These are phyloP conservation scores for Labrus mixtus DNA, from an alignment of 2,113 vertebrate species.

Conservation along the genomic window DNA sequence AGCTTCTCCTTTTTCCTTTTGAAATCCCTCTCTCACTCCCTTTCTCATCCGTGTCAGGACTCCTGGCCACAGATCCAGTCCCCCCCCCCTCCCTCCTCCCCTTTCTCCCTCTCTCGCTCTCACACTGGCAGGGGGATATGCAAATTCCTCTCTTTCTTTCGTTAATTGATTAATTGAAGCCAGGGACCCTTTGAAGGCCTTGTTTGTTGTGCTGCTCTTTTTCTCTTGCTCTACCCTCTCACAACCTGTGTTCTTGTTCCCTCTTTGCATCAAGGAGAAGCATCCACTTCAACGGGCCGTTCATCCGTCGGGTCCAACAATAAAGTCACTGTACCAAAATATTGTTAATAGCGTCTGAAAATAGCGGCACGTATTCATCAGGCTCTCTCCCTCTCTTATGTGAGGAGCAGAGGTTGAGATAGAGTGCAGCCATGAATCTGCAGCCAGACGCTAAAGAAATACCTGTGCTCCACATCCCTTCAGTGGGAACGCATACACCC, in stretches of 20 bases:
- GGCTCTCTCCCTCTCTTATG: not conserved
- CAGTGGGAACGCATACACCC: not conserved
- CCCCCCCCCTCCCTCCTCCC: constrained; percentile 4
- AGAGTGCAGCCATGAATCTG: not conserved
- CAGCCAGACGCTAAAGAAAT: not conserved
- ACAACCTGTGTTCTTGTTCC: constrained; percentile 66
- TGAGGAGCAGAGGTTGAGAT: not conserved
- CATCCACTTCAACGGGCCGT: constrained; percentile 39
- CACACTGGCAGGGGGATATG: constrained; percentile 75
- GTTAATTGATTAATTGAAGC: constrained; percentile 87
- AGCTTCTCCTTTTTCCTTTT: constrained; percentile 75
- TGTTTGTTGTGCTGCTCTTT: constrained; percentile 76
- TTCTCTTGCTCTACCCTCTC: constrained; percentile 41
- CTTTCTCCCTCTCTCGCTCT: constrained; percentile 37
- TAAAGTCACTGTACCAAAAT: constrained; percentile 28
- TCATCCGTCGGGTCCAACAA: constrained; percentile 29
- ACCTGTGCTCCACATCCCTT: not conserved
- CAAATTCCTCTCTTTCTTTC: constrained; percentile 84
- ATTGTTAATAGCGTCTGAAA: not conserved
- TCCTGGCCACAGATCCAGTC: constrained; percentile 74
- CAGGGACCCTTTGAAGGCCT: constrained; percentile 77
- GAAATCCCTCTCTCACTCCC: constrained; percentile 71
- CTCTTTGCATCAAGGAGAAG: constrained; percentile 31
- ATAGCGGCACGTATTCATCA: not conserved
- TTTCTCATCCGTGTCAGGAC: constrained; percentile 79